Evolutionary conservation across 2,888 invertebrate genomes (phyloP).

Genomic region (Pterostichus niger): DNA sequence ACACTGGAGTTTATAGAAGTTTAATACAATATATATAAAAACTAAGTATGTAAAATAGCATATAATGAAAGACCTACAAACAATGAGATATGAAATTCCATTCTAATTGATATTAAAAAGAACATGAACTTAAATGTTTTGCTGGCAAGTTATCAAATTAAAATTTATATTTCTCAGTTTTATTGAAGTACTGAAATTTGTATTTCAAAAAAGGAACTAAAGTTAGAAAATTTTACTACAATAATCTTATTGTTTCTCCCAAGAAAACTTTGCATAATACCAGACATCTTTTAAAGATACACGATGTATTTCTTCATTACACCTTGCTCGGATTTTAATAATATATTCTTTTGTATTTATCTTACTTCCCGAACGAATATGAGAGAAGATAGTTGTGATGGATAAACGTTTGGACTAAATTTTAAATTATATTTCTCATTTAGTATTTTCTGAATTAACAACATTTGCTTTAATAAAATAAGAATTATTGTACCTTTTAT

Average conservation of each 20-base stretch:
- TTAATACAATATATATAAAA: no score
- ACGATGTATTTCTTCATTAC: not conserved
- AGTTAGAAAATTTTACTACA: constrained; percentile 19
- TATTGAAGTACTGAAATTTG: constrained; percentile 6
- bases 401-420: not conserved
- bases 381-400: not conserved
- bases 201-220: not conserved
- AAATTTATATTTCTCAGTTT: not conserved
- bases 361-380: not conserved
- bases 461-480: no score
- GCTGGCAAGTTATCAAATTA: constrained; percentile 20
- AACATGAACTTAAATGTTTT: constrained; percentile 4
- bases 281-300: constrained; percentile 10
- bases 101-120: constrained; percentile 13
- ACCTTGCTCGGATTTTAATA: not conserved
- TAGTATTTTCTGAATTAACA: no score
- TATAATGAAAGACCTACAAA: not conserved
- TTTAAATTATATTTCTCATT: not conserved
- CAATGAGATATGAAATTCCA: constrained; percentile 10
- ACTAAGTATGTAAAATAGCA: not conserved
- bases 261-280: constrained; percentile 6
- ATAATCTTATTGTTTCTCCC: not conserved
- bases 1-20: no score
- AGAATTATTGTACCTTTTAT: no score
- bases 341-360: not conserved